phyloP scores from a whole-genome alignment of 2,797 vertebrate genomes.

The Poeciliopsis gracilis region DNA sequence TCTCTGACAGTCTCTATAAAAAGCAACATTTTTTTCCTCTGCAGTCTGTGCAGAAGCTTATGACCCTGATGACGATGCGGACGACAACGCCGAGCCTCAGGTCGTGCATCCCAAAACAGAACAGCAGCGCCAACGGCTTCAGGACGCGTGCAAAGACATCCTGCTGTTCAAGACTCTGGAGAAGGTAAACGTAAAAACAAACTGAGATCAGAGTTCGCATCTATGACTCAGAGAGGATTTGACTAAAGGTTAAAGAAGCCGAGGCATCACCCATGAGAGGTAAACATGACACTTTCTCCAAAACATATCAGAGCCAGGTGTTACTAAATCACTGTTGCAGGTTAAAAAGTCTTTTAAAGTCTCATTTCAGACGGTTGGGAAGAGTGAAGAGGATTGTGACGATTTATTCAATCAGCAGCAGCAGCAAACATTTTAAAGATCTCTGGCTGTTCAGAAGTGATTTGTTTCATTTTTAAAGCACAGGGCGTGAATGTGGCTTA shows the following conservation, averaged over 20 bases:
- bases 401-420: neutral
- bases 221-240: no score
- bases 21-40: conserved; percentile 17
- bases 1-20: neutral
- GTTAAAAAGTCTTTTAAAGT: neutral
- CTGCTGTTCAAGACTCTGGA: conserved; percentile 95
- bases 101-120: conserved; percentile 92
- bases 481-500: neutral
- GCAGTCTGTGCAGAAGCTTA: conserved; percentile 95
- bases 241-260: neutral
- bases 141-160: conserved; percentile 94
- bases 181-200: conserved; percentile 80
- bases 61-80: conserved; percentile 95
- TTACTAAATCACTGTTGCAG: neutral
- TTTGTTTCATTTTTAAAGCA: neutral
- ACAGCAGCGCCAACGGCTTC: conserved; percentile 88
- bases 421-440: neutral
- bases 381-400: neutral
- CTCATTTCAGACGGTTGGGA: neutral
- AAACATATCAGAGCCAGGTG: neutral
- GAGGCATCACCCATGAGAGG: neutral
- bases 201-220: neutral
- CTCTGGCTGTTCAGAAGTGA: neutral
- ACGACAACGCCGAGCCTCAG: conserved; percentile 87
- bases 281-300: neutral